Evolutionary conservation across 1,140 invertebrate species (phyloP), one percentile per base, ranked within the genome.

Genomic region (Riptortus pedestris): DNA sequence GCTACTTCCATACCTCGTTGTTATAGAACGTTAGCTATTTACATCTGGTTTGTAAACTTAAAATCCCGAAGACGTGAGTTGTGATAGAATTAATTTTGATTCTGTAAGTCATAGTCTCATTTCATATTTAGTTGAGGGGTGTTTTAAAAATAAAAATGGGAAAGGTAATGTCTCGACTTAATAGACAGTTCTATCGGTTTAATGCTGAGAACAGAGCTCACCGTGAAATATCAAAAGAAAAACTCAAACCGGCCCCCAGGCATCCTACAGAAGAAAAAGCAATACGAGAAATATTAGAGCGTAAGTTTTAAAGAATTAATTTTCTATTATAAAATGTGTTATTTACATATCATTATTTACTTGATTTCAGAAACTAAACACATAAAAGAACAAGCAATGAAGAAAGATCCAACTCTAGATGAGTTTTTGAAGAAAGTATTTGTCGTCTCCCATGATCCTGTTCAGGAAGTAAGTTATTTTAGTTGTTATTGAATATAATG

Each of bases 151-250:
- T 16, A 2, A 60, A 20, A 24, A 60, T 33, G 28, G 28, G 59
- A 9, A 60, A 60, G 33, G 14, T 45, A 24, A 60, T 60, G 59
- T 43, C 31, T 38, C 18, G 59, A 5, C 18, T 60, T 4, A 60
- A 16, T 14, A 60, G 26, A n/a, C 20, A 60, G 2, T 60, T 20
- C 20, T 60, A 60, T 24, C 48, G 61, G 47, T 87, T 83, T 68
- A 88, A 88, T 73, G 78, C 85, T 7, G 86, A 86, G 71, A 83
- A 81, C 71, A 79, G 87, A 66, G 85, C 84, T 14, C 80, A 83
- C 68, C 82, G 80, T 70, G 70, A 84, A 18, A 80, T 90, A 67
- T 80, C 79, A 0, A 79, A 79, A 72, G 78, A 83, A 43, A 89
- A 88, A 74, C 84, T 82, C 14, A 72, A 69, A 26, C 74, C 79